A percentile compares a stretch with the other conserved stretches of the same genome.
phyloP scores from a whole-genome alignment of 2,113 vertebrate genomes.

The Ceyx melanurus region DNA sequence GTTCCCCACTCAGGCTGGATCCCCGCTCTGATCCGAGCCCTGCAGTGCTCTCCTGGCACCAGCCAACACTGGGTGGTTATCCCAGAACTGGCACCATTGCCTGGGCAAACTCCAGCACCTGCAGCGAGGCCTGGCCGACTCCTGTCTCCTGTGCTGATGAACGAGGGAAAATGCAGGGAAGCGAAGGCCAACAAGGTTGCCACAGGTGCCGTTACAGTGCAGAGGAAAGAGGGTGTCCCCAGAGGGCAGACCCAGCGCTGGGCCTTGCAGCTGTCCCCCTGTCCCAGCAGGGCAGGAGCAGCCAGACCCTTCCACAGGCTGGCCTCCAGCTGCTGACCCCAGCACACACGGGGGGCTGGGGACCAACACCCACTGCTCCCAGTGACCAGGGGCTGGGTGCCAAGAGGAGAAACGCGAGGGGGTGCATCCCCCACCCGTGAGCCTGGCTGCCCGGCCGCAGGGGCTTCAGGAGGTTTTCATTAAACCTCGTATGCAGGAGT shows the following conservation, averaged over 20 bases:
- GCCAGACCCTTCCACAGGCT: fast-evolving
- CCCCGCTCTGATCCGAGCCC: background rate
- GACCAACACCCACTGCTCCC: fast-evolving
- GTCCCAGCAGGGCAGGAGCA: background rate
- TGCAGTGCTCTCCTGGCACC: background rate
- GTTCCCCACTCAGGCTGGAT: too few relatives aligned
- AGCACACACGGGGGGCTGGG: fast-evolving
- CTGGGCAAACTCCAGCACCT: background rate
- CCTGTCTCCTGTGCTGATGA: fast-evolving
- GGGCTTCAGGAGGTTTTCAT: background rate
- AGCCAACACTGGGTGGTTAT: fast-evolving
- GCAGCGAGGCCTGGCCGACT: background rate
- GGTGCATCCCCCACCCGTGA: fast-evolving
- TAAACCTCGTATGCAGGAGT: background rate
- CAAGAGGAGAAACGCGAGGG: background rate
- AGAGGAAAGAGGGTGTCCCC: background rate
- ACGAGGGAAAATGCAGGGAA: fast-evolving
- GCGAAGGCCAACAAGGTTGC: background rate
- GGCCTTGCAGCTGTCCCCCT: background rate
- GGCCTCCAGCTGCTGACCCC: too few relatives aligned
- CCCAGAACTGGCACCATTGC: background rate
- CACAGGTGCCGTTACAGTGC: fast-evolving
- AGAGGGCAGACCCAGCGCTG: fast-evolving
- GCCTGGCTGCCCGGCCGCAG: fast-evolving
- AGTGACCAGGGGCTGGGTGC: fast-evolving